Conservation (phyloP, 2,113 vertebrate genomes). For the Saccopteryx leptura region DNA sequence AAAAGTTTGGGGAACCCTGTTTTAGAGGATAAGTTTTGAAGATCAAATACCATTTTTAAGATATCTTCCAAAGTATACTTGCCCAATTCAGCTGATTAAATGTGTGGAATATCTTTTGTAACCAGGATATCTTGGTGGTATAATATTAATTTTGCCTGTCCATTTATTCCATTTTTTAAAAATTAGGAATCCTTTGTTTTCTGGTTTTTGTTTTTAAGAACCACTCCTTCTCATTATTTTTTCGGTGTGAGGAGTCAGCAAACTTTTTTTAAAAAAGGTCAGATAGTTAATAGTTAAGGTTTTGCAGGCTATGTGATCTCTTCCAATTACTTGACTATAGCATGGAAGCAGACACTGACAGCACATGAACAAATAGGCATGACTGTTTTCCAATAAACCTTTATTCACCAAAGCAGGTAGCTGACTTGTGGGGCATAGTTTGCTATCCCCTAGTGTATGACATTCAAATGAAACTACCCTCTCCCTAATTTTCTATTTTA, state of each 20-base stretch:
- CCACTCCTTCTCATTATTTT: background rate
- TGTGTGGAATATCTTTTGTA: background rate
- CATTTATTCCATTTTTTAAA: background rate
- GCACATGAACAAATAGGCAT: background rate
- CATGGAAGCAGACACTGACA: background rate
- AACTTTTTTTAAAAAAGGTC: background rate
- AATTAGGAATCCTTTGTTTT: background rate
- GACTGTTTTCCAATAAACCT: background rate
- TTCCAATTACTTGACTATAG: background rate
- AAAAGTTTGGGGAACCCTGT: too few relatives aligned
- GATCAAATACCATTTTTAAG: background rate
- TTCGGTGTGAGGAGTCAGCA: background rate
- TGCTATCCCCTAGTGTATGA: background rate
- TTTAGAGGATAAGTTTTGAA: constrained; percentile 43
- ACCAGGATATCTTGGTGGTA: background rate
- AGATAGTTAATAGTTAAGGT: background rate
- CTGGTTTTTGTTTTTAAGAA: background rate
- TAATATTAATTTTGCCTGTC: background rate
- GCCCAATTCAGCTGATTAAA: background rate
- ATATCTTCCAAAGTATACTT: background rate
- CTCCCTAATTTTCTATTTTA: background rate
- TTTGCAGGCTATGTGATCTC: background rate
- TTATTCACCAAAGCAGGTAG: background rate
- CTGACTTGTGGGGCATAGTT: background rate
- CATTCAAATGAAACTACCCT: background rate